phyloP scores from a whole-genome alignment of 2,797 vertebrate species.

The Saxicola maurus region DNA sequence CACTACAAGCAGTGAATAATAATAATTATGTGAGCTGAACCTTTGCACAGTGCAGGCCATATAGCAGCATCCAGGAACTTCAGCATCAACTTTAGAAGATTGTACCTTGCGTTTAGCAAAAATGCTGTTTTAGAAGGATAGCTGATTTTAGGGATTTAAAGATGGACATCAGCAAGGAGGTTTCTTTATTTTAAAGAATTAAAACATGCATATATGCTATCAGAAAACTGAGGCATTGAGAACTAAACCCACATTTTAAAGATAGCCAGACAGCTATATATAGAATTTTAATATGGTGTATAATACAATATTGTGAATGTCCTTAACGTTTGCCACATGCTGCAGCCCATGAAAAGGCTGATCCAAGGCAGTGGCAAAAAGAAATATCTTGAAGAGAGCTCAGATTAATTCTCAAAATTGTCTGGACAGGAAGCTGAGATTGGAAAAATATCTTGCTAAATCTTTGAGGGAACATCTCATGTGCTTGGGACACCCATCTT shows the following conservation, averaged over 20 bases:
- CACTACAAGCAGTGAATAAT: constrained; percentile 49
- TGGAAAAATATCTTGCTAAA: neutral
- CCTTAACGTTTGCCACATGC: neutral
- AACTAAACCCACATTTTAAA: neutral
- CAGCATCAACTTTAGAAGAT: neutral
- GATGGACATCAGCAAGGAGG: neutral
- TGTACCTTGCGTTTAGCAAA: neutral
- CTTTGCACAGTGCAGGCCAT: neutral
- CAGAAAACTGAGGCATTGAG: neutral
- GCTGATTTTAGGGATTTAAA: neutral
- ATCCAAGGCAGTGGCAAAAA: neutral
- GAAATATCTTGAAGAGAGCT: neutral
- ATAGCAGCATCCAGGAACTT: neutral
- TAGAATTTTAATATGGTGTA: neutral
- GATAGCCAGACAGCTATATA: neutral
- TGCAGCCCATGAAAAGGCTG: neutral
- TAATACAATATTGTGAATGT: neutral
- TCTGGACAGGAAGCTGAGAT: neutral
- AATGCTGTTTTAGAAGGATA: neutral
- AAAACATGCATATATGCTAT: neutral
- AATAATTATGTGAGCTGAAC: constrained; percentile 19
- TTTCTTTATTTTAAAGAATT: neutral
- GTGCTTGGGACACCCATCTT: neutral
- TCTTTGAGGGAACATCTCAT: neutral
- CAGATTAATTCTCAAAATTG: neutral